Evolutionary conservation across 2,113 vertebrate species (phyloP).

Genomic region (Stegostoma tigrinum): DNA sequence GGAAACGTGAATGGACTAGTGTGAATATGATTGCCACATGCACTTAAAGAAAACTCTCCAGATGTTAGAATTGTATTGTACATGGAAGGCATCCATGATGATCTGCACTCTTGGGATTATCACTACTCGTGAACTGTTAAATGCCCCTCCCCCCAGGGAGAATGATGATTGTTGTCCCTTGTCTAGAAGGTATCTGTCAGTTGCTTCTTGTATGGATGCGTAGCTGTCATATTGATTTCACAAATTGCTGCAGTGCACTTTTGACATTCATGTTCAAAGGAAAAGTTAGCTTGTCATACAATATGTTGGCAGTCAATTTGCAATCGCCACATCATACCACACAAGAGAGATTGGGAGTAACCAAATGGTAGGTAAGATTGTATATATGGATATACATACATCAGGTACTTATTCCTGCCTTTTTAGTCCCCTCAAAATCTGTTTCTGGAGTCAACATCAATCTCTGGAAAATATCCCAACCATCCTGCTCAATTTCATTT

Average conservation of each 20-base stretch:
- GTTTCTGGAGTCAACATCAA: background rate
- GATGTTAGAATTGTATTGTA: background rate
- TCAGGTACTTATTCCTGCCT: background rate
- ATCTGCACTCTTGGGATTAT: background rate
- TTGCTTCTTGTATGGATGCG: background rate
- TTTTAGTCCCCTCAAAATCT: background rate
- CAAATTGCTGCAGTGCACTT: background rate
- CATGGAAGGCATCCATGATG: background rate
- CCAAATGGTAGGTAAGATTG: background rate
- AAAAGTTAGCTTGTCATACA: background rate
- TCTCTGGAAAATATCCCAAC: background rate
- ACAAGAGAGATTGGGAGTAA: background rate
- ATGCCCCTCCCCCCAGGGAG: background rate
- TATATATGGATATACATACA: too few relatives aligned
- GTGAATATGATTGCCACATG: background rate
- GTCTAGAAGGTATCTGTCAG: background rate
- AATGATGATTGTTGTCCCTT: background rate
- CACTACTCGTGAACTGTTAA: background rate
- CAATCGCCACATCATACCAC: background rate
- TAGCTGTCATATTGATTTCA: background rate
- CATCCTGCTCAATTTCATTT: background rate
- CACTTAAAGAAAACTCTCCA: background rate
- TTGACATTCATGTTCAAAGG: background rate
- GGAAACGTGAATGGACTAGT: background rate
- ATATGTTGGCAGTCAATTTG: background rate